Evolutionary conservation across 1,140 invertebrate species (phyloP), one percentile per base, ranked within the genome.

Genomic region (Zaprionus camerounensis): DNA sequence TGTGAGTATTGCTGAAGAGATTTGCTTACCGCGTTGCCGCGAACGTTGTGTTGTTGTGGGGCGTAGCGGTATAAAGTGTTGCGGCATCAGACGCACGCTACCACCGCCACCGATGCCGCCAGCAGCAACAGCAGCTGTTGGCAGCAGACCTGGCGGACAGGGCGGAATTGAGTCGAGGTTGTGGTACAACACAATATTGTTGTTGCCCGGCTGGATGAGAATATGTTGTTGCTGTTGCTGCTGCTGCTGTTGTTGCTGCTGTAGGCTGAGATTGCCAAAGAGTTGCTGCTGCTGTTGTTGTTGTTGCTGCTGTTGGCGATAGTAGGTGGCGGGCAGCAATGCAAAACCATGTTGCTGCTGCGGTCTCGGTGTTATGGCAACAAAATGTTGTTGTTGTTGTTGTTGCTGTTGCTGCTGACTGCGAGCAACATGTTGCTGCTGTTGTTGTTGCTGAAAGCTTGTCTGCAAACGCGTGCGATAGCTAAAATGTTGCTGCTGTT

Each of bases 141-240:
- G 51, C 17, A 82, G 55, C n/a, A 86, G 24, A 5, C 91, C 86
- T 4, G 91, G 91, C 12, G 91, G 91, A 65, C 91, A 92, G 56
- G 91, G 91, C 38, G 91, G 91, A 55, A 92, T 79, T 0, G 83
- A 66, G 34, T 84, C 91, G 53, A 92, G 71, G 57, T 92, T 92
- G 58, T 84, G 91, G 58, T 92, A 92, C 0, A 92, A 65, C 58
- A 92, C 64, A 67, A 92, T 86, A 28, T 92, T 92, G 61, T 76
- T 91, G 49, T 78, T 81, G 58, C 80, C 83, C 20, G 83, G 83
- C 41, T 92, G 86, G 22, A 92, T 71, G 49, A 91, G 57, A 58
- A 90, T 63, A 57, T 91, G 68, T 5, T 77, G 83, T 6, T 77
- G 83, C 17, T 86, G 83, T n/a, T 83, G 80, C 1, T 20, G 20